Evolutionary conservation across 2,113 vertebrate genomes (phyloP).

Genomic region (Condylura cristata): DNA sequence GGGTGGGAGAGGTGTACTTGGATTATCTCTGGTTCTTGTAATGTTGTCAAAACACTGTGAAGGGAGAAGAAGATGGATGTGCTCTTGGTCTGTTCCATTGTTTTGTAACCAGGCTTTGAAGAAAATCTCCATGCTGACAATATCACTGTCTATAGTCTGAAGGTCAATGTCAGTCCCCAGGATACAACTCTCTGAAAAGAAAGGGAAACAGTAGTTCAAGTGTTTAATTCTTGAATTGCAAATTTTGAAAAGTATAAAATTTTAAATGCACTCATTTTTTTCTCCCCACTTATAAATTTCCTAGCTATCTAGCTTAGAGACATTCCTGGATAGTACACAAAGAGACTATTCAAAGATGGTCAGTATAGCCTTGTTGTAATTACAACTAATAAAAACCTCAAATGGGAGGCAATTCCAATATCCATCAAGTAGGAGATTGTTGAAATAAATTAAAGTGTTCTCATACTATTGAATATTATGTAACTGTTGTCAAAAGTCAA

Average conservation of each 20-base stretch:
- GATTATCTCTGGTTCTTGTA: constrained; percentile 55
- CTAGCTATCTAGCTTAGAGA: neutral
- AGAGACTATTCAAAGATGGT: constrained; percentile 1
- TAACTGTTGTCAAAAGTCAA: neutral
- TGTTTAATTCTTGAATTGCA: constrained; percentile 21
- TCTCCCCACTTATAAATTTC: neutral
- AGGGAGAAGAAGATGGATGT: constrained; percentile 93
- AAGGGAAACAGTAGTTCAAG: constrained; percentile 16
- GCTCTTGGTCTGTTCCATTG: constrained; percentile 90
- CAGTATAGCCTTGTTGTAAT: neutral
- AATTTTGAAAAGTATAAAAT: constrained; percentile 16
- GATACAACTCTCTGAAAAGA: constrained; percentile 86
- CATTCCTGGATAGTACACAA: neutral
- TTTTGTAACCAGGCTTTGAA: constrained; percentile 95
- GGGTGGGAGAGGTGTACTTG: constrained; percentile 77
- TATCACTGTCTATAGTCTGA: constrained; percentile 89
- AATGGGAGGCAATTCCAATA: constrained; percentile 13
- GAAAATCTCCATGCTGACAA: constrained; percentile 90
- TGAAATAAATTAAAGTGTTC: constrained; percentile 29
- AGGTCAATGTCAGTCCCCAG: constrained; percentile 91
- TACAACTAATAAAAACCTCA: constrained; percentile 24
- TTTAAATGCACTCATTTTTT: neutral
- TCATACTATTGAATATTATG: neutral
- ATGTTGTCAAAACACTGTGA: constrained; percentile 16
- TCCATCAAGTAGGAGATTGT: neutral